Evolutionary conservation across 1,140 invertebrate genomes (phyloP).

Genomic region (Diachasmimorpha longicaudata): DNA sequence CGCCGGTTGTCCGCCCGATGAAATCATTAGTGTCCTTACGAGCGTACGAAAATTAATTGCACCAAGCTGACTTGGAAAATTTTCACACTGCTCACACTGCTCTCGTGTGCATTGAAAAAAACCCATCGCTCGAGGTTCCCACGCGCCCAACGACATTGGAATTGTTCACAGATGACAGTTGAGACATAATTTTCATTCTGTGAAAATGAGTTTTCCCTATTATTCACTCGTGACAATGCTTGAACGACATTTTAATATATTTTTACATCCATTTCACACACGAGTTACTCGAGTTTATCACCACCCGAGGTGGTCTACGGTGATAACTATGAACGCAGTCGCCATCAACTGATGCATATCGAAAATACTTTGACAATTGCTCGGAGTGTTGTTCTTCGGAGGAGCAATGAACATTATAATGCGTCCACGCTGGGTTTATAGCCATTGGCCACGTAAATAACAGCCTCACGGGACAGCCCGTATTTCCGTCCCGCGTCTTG

Average conservation of each 20-base stretch:
- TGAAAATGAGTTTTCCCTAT: conserved; percentile 22
- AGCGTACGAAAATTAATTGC: conserved; percentile 31
- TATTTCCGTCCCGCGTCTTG: not conserved
- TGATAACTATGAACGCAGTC: not conserved
- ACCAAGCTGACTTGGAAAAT: conserved; percentile 24
- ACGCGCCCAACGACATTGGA: conserved; percentile 7
- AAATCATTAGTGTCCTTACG: conserved; percentile 29
- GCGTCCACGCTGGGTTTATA: not conserved
- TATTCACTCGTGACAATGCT: not conserved
- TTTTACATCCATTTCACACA: not conserved
- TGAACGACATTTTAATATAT: not conserved
- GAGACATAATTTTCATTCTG: conserved; percentile 22
- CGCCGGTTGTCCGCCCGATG: conserved; percentile 18
- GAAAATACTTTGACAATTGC: not conserved
- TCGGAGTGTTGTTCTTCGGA: not conserved
- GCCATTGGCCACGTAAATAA: conserved; percentile 6
- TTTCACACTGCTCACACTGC: not conserved
- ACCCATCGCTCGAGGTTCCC: conserved; percentile 19
- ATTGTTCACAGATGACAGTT: conserved; percentile 24
- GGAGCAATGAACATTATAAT: conserved; percentile 6
- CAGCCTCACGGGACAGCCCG: not conserved
- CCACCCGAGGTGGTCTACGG: not conserved
- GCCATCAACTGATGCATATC: not conserved
- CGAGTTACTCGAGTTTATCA: not conserved
- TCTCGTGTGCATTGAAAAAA: not conserved